Conservation (phyloP, 2,113 vertebrate species). For the Oenanthe melanoleuca region DNA sequence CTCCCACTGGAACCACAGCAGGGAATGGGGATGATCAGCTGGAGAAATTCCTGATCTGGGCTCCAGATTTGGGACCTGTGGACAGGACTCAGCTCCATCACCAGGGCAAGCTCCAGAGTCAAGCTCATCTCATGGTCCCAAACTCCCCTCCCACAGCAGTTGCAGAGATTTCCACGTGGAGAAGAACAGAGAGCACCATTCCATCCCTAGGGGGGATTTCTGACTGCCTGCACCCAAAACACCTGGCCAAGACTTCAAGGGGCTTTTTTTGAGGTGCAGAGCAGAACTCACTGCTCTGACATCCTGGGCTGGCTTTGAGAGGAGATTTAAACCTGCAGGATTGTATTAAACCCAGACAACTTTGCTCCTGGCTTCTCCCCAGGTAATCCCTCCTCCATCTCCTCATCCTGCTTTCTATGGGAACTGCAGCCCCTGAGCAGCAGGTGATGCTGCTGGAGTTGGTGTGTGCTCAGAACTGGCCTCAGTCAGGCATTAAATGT, state of each 20-base stretch:
- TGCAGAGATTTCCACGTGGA: not conserved
- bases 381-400: fast-evolving
- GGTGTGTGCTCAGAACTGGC: fast-evolving
- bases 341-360: not conserved
- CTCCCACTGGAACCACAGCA: not conserved
- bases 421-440: not conserved
- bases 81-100: not conserved
- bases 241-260: not conserved
- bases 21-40: not conserved
- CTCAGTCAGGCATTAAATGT: fast-evolving
- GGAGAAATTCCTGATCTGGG: not conserved
- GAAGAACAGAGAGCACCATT: not conserved
- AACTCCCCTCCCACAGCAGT: not conserved
- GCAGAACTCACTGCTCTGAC: not conserved
- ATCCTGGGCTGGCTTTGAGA: not conserved
- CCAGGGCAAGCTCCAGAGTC: not conserved
- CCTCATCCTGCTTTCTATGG: no score
- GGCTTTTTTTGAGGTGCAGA: not conserved
- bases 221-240: not conserved
- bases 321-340: not conserved
- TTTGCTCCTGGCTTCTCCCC: not conserved
- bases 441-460: not conserved
- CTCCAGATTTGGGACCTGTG: not conserved
- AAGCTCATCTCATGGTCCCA: not conserved
- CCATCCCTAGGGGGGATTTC: not conserved